Conservation (phyloP, 2,888 invertebrate genomes). For the Platycnemis pennipes region DNA sequence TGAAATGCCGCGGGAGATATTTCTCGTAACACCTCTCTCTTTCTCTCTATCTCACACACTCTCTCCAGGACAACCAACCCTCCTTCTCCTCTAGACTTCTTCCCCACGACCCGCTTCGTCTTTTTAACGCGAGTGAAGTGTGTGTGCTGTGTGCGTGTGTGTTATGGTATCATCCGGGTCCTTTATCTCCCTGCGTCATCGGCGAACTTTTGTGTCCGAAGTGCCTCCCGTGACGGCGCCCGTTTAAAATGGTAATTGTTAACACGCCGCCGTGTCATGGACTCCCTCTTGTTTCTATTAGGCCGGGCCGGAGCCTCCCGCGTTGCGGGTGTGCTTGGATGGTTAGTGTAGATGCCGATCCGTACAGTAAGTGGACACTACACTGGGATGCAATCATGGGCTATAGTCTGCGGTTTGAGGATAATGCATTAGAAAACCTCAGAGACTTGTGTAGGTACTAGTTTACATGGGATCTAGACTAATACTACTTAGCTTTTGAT, state of each 20-base stretch:
- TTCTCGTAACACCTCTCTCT: slow-evolving; percentile 5
- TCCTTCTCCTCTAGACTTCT: background rate
- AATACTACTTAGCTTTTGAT: too few relatives aligned
- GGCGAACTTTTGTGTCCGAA: slow-evolving; percentile 22
- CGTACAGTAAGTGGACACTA: background rate
- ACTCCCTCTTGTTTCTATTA: slow-evolving; percentile 14
- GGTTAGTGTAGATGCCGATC: background rate
- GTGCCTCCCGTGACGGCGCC: slow-evolving; percentile 18
- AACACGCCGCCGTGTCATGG: background rate
- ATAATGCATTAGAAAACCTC: too few relatives aligned
- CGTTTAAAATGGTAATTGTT: slow-evolving; percentile 39
- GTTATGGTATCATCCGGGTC: background rate
- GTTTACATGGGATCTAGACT: too few relatives aligned
- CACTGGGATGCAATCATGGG: background rate
- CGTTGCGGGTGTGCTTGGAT: background rate
- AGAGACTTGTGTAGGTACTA: too few relatives aligned
- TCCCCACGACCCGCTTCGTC: background rate
- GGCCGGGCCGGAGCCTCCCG: background rate
- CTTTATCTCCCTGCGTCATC: slow-evolving; percentile 26
- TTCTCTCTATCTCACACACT: background rate
- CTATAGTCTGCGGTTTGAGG: background rate
- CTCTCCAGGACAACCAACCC: too few relatives aligned
- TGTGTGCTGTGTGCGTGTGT: background rate
- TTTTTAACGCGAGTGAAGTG: background rate
- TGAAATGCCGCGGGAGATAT: background rate